Conservation (phyloP, 2,888 invertebrate genomes). For the Phaonia tiefii region DNA sequence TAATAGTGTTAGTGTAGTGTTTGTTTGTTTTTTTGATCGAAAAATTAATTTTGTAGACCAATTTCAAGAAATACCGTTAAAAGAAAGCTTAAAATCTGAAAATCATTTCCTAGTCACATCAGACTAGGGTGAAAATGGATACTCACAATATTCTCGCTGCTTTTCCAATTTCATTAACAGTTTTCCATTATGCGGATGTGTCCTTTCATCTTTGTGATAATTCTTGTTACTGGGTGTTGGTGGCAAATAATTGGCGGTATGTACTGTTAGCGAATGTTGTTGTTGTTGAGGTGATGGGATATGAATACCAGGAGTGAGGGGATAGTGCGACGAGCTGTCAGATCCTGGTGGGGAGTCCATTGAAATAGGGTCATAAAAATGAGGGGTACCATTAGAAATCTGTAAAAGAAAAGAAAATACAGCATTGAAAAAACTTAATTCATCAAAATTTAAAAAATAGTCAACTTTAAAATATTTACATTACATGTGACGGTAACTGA, state of each 20-base stretch:
- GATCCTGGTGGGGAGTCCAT: slow-evolving; percentile 82
- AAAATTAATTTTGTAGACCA: too few relatives aligned
- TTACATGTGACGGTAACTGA: slow-evolving; percentile 44
- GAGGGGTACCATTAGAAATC: slow-evolving; percentile 87
- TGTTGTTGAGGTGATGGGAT: slow-evolving; percentile 74
- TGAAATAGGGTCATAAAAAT: slow-evolving; percentile 84
- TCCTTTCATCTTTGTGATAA: slow-evolving; percentile 90
- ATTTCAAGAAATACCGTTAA: too few relatives aligned
- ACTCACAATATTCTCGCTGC: slow-evolving; percentile 83
- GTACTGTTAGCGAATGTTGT: slow-evolving; percentile 81
- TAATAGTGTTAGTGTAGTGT: too few relatives aligned
- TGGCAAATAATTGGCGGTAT: slow-evolving; percentile 85
- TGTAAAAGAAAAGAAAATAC: slow-evolving; percentile 81
- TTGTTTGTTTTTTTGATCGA: too few relatives aligned
- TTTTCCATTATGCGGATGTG: slow-evolving; percentile 89
- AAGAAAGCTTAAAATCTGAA: too few relatives aligned
- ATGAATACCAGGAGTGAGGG: slow-evolving; percentile 77
- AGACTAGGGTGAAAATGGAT: background rate
- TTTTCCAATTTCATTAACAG: slow-evolving; percentile 88
- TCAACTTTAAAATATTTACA: slow-evolving; percentile 47
- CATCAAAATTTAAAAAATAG: background rate
- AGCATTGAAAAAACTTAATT: too few relatives aligned
- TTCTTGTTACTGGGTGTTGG: slow-evolving; percentile 83
- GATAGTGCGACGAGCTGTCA: slow-evolving; percentile 77
- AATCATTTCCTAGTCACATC: too few relatives aligned